Base-by-base conservation (phyloP, 1,140 invertebrate species). In the Drosophila baimaii region DNA sequence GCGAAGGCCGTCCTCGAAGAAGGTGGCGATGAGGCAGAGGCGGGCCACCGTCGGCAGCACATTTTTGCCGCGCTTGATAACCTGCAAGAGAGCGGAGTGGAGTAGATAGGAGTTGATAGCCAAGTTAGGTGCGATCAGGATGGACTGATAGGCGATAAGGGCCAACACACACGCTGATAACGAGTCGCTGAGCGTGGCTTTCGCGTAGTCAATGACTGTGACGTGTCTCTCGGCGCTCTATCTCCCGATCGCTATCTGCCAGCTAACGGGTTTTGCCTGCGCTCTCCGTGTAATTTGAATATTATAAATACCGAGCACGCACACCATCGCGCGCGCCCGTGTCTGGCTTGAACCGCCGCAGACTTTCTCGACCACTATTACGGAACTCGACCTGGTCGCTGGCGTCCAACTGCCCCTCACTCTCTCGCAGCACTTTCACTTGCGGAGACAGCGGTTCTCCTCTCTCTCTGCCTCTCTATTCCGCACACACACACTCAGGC, bases 1-100 rank as follows among this genome's bases (percentile, higher is more conserved):
- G 71, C 99, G 95, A 39, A 99, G 94, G 1, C 99, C 99, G 95
- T 99, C 99, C 94, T 99, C 99, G 29, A 99, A 94, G 93, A 99
- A 99, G 79, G 99, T 99, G 65, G 98, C 98, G 81, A 99, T 99
- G n/a, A 99, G 94, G 92, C 98, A 99, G 37, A 99, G 93, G 68
- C 99, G 94, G 5, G 99, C 99, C 54, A 99, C 93, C 70, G 98
- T 99, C 21, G 99, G 99, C 80, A 99, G 93, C 61, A 99, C 94
- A 93, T 98, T 95, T 93, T 99, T 99, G 51, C 97, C 96, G 93
- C 97, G 96, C 82, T 98, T 94, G 76, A 98, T 95, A 51, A 99
- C 96, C 98, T 99, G 92, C 23, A 81, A 55, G 31, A 44, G 25
- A 46, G 39, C 13, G 17, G 41, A 19, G 43, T 23, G 61, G 41